A percentile compares a stretch with the other conserved stretches of the same genome.
Evolutionary conservation across 2,888 invertebrate genomes (phyloP).

Genomic region (Eulithis prunata): DNA sequence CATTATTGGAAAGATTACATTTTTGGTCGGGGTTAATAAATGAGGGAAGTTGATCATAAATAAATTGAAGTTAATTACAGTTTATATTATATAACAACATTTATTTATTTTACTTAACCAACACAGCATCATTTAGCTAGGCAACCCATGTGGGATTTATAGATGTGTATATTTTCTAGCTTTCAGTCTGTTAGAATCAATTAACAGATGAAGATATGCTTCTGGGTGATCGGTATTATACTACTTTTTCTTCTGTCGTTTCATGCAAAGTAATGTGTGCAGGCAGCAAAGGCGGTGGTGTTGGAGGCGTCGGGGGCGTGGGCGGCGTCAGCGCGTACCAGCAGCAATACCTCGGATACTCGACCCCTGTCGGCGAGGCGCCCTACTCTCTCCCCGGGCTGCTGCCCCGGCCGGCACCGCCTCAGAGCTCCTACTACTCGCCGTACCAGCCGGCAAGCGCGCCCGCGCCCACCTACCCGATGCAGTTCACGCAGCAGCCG

Average conservation of each 20-base stretch:
- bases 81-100: no score
- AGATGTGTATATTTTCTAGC: no score
- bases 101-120: no score
- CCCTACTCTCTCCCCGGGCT: conserved; percentile 76
- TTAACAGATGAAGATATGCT: no score
- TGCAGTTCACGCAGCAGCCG: conserved; percentile 86
- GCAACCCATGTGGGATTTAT: no score
- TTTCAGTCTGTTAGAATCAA: no score
- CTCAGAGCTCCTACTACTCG: conserved; percentile 78
- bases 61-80: no score
- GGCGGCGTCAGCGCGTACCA: conserved; percentile 79
- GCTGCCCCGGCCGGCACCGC: conserved; percentile 76
- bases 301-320: conserved; percentile 70
- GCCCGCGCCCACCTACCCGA: conserved; percentile 85
- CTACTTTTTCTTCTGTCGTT: not conserved
- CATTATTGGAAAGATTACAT: no score
- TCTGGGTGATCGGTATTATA: no score
- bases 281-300: conserved; percentile 76
- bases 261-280: conserved; percentile 12
- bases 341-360: conserved; percentile 80
- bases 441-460: conserved; percentile 80
- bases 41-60: no score
- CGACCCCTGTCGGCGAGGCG: conserved; percentile 74
- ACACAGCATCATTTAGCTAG: no score
- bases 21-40: no score